A percentile compares a stretch with the other conserved stretches of the same genome.
These are phyloP conservation scores for Suncus etruscus DNA, from an alignment of 2,113 vertebrate genomes.

Conservation along the genomic window DNA sequence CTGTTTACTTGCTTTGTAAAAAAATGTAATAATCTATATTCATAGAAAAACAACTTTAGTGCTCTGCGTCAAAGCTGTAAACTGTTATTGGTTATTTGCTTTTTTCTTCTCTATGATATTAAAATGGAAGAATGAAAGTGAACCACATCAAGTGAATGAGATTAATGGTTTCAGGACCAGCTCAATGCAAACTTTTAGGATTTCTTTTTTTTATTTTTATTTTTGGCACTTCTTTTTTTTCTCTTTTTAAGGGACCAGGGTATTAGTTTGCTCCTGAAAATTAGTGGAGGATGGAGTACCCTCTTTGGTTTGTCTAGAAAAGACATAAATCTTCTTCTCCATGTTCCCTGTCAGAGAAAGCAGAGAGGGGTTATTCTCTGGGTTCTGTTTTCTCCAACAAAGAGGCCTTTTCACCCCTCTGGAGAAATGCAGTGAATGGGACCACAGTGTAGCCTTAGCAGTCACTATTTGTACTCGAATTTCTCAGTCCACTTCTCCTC, in stretches of 20 bases:
- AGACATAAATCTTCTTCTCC: slow-evolving; percentile 14
- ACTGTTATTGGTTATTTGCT: slow-evolving; percentile 59
- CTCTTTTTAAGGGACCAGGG: slow-evolving; percentile 44
- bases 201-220: background rate
- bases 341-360: background rate
- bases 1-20: slow-evolving; percentile 85
- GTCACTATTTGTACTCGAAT: background rate
- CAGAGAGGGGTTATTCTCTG: background rate
- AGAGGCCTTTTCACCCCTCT: slow-evolving; percentile 45
- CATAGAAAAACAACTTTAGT: slow-evolving; percentile 83
- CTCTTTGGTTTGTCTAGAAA: slow-evolving; percentile 4
- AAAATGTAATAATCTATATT: slow-evolving; percentile 84
- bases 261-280: slow-evolving; percentile 63
- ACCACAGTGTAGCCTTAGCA: background rate
- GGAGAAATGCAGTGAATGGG: slow-evolving; percentile 34
- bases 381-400: slow-evolving; percentile 56
- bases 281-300: background rate
- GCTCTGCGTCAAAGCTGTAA: slow-evolving; percentile 70
- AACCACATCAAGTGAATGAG: slow-evolving; percentile 60
- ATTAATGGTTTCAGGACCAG: slow-evolving; percentile 55
- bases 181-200: background rate
- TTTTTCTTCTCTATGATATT: slow-evolving; percentile 53
- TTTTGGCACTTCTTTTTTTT: slow-evolving; percentile 55
- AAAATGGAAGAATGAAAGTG: slow-evolving; percentile 67
- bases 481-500: background rate